Evolutionary conservation across 1,140 invertebrate genomes (phyloP).

Genomic region (Scaptomyza hsui): DNA sequence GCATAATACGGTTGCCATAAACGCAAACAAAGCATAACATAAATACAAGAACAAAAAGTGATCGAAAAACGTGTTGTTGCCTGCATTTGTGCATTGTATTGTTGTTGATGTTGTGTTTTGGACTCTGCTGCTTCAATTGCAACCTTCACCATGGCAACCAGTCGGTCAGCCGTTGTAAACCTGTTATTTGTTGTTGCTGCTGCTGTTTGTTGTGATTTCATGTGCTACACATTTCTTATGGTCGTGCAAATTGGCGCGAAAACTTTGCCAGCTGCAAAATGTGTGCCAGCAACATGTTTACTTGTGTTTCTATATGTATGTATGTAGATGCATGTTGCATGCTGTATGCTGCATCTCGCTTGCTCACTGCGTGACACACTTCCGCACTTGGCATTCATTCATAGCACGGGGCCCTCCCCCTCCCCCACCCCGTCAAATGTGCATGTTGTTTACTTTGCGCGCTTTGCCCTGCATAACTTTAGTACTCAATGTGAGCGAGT

Average conservation of each 20-base stretch:
- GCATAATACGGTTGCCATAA: constrained; percentile 48
- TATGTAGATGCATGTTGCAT: constrained; percentile 29
- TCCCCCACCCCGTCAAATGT: background rate
- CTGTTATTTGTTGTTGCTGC: constrained; percentile 57
- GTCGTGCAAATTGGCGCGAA: constrained; percentile 72
- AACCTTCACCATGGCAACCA: constrained; percentile 77
- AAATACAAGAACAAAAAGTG: constrained; percentile 35
- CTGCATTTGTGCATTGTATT: constrained; percentile 54
- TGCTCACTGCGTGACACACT: constrained; percentile 51
- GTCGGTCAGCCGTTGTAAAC: constrained; percentile 72
- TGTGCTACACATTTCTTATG: constrained; percentile 62
- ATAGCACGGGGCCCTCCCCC: constrained; percentile 51
- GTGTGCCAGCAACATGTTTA: constrained; percentile 59
- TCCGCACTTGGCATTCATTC: constrained; percentile 68
- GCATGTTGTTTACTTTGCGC: background rate
- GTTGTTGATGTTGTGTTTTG: constrained; percentile 26
- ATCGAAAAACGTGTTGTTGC: constrained; percentile 56
- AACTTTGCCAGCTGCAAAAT: constrained; percentile 73
- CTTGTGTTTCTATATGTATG: constrained; percentile 15
- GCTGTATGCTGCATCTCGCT: constrained; percentile 37
- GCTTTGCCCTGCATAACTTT: constrained; percentile 2
- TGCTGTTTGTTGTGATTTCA: constrained; percentile 62
- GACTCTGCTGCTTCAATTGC: constrained; percentile 37
- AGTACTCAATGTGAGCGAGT: constrained; percentile 2
- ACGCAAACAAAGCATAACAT: constrained; percentile 7